Base-by-base conservation (phyloP, 2,888 invertebrate genomes). In the Melieria omissa region DNA sequence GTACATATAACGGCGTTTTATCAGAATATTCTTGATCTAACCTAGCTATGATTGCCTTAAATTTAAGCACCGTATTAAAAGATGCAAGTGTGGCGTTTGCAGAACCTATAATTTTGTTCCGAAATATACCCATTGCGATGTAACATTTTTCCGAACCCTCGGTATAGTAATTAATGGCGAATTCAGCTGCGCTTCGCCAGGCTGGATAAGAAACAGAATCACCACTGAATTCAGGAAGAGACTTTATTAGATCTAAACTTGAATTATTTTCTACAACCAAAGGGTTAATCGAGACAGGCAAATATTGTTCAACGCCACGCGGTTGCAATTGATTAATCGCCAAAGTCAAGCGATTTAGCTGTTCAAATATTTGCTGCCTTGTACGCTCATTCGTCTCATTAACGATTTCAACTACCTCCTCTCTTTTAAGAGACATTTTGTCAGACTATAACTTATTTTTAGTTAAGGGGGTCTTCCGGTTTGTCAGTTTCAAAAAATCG, bases 1-100 rank as follows among this genome's bases (percentile, higher is more conserved):
- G 52, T 58, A 76, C 74, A 52, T 75, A 68, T 10, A 75, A 45
- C 12, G 72, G 73, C 58, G 66, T 71, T 69, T 77, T 75, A 60
- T 76, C 74, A 3, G 74, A 73, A 44, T 74, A 73, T 7, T 74
- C 65, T 47, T 75, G 74, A 58, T 76, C 73, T 54, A 73, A 64
- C 29, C 74, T 70, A 41, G 71, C 58, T 49, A 73, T 73, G 5
- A 74, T 72, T 10, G 71, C 70, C n/a, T 73, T 66, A 52, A 75
- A 73, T 57, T 75, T 71, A 41, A 75, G 64, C 10, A 72, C 60
- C 7, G 71, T 73, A 44, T 74, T 74, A 54, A 72, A 74, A 9
- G 72, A 46, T 5, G 71, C 60, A 7, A 71, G 60, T 16, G 73
- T 74, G n/a, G 69, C 29, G 12, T 10, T 54, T 16, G 57, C 14